Base-by-base conservation (phyloP, 2,888 invertebrate species). In the Tetranychus truncatus region DNA sequence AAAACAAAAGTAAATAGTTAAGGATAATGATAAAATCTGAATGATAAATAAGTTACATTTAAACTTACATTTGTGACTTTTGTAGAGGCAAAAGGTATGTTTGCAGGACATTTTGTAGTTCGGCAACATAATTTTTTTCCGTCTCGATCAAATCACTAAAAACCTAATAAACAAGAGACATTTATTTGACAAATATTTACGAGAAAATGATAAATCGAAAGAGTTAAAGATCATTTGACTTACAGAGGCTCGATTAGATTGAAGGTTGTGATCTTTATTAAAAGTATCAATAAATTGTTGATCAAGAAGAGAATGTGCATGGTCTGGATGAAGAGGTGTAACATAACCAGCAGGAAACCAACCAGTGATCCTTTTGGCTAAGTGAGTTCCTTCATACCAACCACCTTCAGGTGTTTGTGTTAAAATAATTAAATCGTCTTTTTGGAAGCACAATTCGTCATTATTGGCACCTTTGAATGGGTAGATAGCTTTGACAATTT, bases 311-410 rank as follows among this genome's bases (percentile, higher is more conserved):
- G 69, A 69, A 69, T 69, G 69, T 20, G 69, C 69, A 24, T 69
- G 69, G 11, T 69, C 69, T 18, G 69, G 20, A 11, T 55, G 44
- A 15, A 75, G 20, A 84, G 95, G 94, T 81, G 90, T 90, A 77
- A 95, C 94, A 86, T 95, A 96, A 85, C 96, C 96, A 82, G 92
- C 92, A 77, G 96, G 96, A 85, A 97, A 97, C 96, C 96, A 97
- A 81, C 95, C 96, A 78, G 96, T 96, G 82, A 91, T 91, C 80
- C 92, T 95, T 77, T 89, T 88, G 6, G 46, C 20, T 20, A 69
- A 21, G 73, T 96, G 85, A 9, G 96, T 97, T 18, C 97, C 97
- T 85, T 99, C 99, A 97, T 97, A 99, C 97, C 97, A 97, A 71
- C 96, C 96, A 75, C 95, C 97, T 81, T 96, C 95, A 81, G 92